Conservation (phyloP, 1,140 invertebrate species). For the Leucophenga varia region DNA sequence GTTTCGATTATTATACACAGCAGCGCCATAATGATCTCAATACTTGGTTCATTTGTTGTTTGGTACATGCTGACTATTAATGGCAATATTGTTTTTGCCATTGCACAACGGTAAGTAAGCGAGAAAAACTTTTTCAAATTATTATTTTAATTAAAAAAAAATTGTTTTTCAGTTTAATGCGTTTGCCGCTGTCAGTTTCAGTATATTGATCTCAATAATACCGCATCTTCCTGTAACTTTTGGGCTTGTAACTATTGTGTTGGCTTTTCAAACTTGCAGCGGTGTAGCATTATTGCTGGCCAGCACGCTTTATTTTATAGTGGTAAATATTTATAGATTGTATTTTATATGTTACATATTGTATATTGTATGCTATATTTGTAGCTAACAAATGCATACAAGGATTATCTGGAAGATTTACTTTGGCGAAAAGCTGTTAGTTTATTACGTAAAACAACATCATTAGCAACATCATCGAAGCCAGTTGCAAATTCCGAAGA, state of each 20-base stretch:
- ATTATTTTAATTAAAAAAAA: not conserved
- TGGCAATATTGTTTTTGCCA: constrained; percentile 31
- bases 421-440: constrained; percentile 59
- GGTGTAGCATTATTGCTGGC: constrained; percentile 58
- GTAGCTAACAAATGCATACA: constrained; percentile 70
- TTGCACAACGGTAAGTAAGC: constrained; percentile 26
- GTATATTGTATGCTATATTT: not conserved
- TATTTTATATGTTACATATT: constrained; percentile 4
- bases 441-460: too few relatives aligned
- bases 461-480: too few relatives aligned
- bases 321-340: constrained; percentile 48
- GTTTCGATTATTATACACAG: constrained; percentile 42
- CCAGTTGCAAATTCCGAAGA: too few relatives aligned
- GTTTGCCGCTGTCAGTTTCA: constrained; percentile 22
- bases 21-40: constrained; percentile 32
- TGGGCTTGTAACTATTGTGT: constrained; percentile 45
- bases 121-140: not conserved
- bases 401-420: constrained; percentile 72
- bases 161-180: constrained; percentile 12
- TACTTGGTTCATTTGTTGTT: constrained; percentile 21
- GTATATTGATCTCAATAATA: constrained; percentile 50
- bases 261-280: constrained; percentile 49
- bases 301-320: constrained; percentile 61
- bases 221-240: constrained; percentile 48
- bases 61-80: constrained; percentile 33